phyloP scores from a whole-genome alignment of 1,140 invertebrate species.

The Lamellibrachia luymesi region DNA sequence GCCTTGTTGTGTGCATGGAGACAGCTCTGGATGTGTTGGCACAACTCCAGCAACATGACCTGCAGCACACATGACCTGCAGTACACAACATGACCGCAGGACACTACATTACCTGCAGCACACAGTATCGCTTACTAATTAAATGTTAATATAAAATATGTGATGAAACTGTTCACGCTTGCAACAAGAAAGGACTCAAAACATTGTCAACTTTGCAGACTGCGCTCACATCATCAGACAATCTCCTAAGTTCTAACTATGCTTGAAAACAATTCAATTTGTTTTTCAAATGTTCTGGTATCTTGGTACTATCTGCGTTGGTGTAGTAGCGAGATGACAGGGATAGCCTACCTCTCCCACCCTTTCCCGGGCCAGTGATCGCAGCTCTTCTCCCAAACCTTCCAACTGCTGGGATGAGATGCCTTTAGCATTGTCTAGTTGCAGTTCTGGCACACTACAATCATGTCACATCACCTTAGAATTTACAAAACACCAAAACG shows the following conservation, averaged over 20 bases:
- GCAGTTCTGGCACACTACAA: slow-evolving; percentile 64
- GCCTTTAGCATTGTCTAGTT: slow-evolving; percentile 68
- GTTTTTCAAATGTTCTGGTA: background rate
- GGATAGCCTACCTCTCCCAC: slow-evolving; percentile 65
- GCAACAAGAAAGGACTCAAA: too few species aligned
- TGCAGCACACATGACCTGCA: slow-evolving; percentile 24
- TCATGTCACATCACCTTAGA: background rate
- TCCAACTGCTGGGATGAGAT: slow-evolving; percentile 66
- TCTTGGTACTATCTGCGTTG: background rate
- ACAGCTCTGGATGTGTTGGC: slow-evolving; percentile 69
- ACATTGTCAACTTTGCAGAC: too few species aligned
- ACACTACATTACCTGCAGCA: background rate
- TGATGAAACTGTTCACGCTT: too few species aligned
- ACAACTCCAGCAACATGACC: slow-evolving; percentile 73
- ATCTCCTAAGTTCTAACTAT: too few species aligned
- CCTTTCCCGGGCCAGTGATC: slow-evolving; percentile 60
- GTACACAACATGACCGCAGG: background rate
- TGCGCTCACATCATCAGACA: too few species aligned
- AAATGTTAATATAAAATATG: too few species aligned
- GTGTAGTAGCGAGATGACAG: background rate
- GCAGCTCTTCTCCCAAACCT: slow-evolving; percentile 63
- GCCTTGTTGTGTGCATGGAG: slow-evolving; percentile 73
- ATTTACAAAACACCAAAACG: slow-evolving; percentile 13
- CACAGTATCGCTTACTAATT: background rate
- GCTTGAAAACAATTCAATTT: background rate